These are phyloP conservation scores for Euthynnus affinis DNA, from an alignment of 2,797 vertebrate species.

Conservation along the genomic window DNA sequence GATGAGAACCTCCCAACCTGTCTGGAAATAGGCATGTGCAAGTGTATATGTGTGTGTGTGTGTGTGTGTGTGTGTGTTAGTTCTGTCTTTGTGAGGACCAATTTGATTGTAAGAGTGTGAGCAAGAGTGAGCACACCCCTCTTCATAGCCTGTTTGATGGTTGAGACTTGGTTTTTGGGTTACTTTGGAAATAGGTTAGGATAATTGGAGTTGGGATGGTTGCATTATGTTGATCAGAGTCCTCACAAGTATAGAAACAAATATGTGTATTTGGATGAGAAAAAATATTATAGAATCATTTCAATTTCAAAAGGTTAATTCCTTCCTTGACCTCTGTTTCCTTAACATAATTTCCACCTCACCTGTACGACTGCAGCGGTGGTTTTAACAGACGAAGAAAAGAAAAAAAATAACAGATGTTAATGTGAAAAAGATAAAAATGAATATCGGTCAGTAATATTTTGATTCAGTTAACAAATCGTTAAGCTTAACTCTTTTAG, in stretches of 20 bases:
- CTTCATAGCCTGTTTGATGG: background rate
- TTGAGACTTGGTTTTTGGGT: background rate
- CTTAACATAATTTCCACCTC: too few relatives aligned
- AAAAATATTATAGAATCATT: background rate
- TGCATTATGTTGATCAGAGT: background rate
- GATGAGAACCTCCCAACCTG: slow-evolving; percentile 13
- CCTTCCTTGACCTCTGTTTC: background rate
- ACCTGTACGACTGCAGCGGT: background rate
- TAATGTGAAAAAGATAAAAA: background rate
- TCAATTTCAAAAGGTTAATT: background rate
- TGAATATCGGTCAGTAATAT: background rate
- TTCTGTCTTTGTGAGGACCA: slow-evolving; percentile 1
- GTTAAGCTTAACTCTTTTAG: background rate
- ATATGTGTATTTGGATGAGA: background rate
- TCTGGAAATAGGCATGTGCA: background rate
- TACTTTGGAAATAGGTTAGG: background rate
- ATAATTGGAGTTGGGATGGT: background rate
- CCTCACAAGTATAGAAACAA: background rate
- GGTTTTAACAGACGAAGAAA: background rate
- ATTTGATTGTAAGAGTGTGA: too few relatives aligned
- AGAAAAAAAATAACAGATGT: background rate
- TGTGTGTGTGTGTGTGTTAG: background rate
- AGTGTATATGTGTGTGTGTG: background rate
- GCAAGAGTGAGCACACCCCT: background rate
- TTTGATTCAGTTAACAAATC: background rate